Base-by-base conservation (phyloP, 1,140 invertebrate genomes). In the Drosophila albomicans region DNA sequence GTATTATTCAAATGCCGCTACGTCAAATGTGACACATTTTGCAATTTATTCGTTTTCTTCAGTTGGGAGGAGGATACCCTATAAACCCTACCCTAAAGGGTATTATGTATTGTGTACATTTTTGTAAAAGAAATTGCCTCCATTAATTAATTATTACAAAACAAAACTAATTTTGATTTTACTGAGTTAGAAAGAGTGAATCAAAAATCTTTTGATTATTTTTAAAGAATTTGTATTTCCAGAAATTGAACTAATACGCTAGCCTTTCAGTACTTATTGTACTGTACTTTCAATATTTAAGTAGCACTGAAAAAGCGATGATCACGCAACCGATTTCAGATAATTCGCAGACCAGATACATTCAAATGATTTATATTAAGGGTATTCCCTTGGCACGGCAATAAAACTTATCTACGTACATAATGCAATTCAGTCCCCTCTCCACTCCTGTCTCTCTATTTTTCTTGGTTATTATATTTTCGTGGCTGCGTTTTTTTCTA, bases 401-500 rank as follows among this genome's bases (percentile, higher is more conserved):
- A 79, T 77, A 77, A 73, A 79, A 79, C 68, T 77, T 79, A 79
- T 77, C 74, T 77, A 68, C 49, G 49, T 74, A 46, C 46, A 67
- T 79, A 77, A 77, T 79, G 77, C 75, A 79, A 79, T 79, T 72
- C 67, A 66, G 59, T 41, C 32, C 11, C 28, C 16, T 41, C 1
- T 15, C 10, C 30, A 5, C 1, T 51, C 46, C 35, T 35, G 16
- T 41, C 13, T 7, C 10, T 41, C 10, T 10, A 16, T 43, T 13
- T 13, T 43, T 32, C 45, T 49, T 1, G 15, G 16, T 46, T 25
- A 57, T 41, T 35, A 57, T 57, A 16, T 63, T 35, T 62, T 46
- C 69, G 41, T 7, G 25, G 48, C 20, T n/a, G 15, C 46, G 13
- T 48, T 51, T n/a, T 68, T 28, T 20, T 63, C 51, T 70, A 35